These are phyloP conservation scores for Nomada ruficornis DNA, from an alignment of 2,888 invertebrate genomes.

Conservation along the genomic window DNA sequence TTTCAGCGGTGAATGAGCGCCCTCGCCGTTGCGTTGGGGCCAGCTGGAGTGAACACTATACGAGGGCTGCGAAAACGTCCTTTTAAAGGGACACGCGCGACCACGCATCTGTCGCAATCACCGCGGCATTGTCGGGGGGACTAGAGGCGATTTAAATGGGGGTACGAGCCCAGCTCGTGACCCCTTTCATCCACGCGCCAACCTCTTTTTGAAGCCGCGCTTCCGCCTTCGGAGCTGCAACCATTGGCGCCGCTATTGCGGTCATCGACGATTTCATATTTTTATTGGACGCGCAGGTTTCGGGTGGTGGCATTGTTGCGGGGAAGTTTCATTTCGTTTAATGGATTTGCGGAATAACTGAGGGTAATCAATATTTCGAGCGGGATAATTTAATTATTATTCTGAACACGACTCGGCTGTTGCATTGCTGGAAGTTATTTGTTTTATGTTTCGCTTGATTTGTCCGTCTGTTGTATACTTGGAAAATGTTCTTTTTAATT, in stretches of 20 bases:
- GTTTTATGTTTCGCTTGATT: too few species aligned
- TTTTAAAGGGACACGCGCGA: conserved; percentile 75
- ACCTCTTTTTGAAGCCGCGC: conserved; percentile 7
- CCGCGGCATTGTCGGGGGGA: conserved; percentile 76
- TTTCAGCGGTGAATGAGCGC: conserved; percentile 68
- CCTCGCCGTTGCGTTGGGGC: conserved; percentile 39
- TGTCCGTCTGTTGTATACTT: too few species aligned
- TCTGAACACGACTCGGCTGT: too few species aligned
- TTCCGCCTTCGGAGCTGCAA: conserved; percentile 30
- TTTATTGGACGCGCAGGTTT: neutral
- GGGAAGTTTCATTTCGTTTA: too few species aligned
- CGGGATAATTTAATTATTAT: too few species aligned
- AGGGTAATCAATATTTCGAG: too few species aligned
- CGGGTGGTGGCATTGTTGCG: neutral
- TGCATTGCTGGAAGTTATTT: too few species aligned
- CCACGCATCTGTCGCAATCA: conserved; percentile 81
- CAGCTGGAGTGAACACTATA: conserved; percentile 38
- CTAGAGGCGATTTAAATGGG: conserved; percentile 67
- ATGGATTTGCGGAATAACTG: too few species aligned
- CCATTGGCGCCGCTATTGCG: conserved; percentile 39
- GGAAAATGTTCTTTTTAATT: too few species aligned
- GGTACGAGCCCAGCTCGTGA: conserved; percentile 20
- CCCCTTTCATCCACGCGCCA: conserved; percentile 21
- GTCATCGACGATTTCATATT: neutral
- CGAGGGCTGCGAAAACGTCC: conserved; percentile 71